Evolutionary conservation across 1,140 invertebrate genomes (phyloP).

Genomic region (Bombus confusus): DNA sequence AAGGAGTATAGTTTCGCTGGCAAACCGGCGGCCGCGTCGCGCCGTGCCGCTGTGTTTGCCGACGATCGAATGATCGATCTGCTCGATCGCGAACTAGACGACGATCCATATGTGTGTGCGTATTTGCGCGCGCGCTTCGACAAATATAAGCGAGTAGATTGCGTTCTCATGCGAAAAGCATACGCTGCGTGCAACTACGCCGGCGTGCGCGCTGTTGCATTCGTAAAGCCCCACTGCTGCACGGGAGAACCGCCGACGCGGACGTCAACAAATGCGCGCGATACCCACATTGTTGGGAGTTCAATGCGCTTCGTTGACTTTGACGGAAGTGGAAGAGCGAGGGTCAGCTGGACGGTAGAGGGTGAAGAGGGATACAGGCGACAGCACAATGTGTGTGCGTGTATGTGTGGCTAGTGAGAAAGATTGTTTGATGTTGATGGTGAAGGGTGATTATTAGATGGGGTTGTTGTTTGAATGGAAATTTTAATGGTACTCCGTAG

Average conservation of each 20-base stretch:
- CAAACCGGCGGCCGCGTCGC: neutral
- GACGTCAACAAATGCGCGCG: constrained; percentile 62
- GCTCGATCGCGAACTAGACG: neutral
- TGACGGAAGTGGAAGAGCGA: constrained; percentile 54
- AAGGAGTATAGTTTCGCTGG: neutral
- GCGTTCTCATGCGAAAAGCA: constrained; percentile 67
- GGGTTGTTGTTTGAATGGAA: neutral
- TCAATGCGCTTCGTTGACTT: constrained; percentile 67
- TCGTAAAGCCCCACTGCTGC: constrained; percentile 54
- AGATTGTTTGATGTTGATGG: neutral
- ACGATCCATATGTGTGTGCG: neutral
- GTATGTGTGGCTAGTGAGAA: neutral
- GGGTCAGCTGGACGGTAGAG: neutral
- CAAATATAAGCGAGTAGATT: constrained; percentile 60
- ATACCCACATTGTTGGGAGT: constrained; percentile 65
- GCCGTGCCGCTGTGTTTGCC: neutral
- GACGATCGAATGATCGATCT: constrained; percentile 2
- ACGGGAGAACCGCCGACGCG: constrained; percentile 50
- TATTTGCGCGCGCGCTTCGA: constrained; percentile 12
- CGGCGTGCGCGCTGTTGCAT: constrained; percentile 45
- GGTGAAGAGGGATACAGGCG: neutral
- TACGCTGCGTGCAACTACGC: constrained; percentile 40
- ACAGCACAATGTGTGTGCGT: constrained; percentile 22
- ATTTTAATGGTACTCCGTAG: neutral
- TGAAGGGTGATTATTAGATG: neutral